Conservation (phyloP, 2,113 vertebrate genomes). For the Tachysurus vachellii region DNA sequence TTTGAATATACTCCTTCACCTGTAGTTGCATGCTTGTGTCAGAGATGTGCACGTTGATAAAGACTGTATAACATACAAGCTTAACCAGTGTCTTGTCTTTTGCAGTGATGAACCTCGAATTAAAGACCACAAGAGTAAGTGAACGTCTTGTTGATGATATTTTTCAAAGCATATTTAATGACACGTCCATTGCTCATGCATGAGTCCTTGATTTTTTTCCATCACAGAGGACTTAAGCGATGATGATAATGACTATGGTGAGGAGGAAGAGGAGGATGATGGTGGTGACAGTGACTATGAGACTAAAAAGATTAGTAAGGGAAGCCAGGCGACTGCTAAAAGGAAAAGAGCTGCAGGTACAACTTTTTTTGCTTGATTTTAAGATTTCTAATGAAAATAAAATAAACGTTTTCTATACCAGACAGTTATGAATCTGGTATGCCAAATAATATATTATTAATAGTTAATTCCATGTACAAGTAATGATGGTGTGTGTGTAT, state of each 20-base stretch:
- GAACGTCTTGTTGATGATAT: background rate
- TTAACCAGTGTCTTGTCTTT: conserved; percentile 10
- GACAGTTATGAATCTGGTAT: background rate
- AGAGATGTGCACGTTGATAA: background rate
- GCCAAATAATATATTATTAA: background rate
- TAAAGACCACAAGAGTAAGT: conserved; percentile 56
- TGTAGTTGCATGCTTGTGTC: background rate
- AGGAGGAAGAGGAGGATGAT: conserved; percentile 79
- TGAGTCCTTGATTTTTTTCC: conserved; percentile 9
- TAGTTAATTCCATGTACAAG: background rate
- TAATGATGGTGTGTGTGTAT: background rate
- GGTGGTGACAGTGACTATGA: conserved; percentile 83
- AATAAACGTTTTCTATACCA: background rate
- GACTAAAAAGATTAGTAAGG: conserved; percentile 84
- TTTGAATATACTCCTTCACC: background rate
- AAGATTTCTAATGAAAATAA: background rate
- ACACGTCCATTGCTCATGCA: background rate
- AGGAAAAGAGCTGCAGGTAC: conserved; percentile 85
- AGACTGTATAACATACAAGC: background rate
- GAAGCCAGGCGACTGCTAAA: conserved; percentile 81
- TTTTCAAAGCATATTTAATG: background rate
- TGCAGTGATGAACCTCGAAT: conserved; percentile 49
- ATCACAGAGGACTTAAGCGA: conserved; percentile 83
- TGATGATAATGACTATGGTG: conserved; percentile 80
- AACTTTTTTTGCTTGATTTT: background rate